Percentiles rank a stretch among this genome's conserved stretches.
These are phyloP conservation scores for Lagorchestes hirsutus DNA, from an alignment of 2,797 vertebrate species.

Conservation along the genomic window DNA sequence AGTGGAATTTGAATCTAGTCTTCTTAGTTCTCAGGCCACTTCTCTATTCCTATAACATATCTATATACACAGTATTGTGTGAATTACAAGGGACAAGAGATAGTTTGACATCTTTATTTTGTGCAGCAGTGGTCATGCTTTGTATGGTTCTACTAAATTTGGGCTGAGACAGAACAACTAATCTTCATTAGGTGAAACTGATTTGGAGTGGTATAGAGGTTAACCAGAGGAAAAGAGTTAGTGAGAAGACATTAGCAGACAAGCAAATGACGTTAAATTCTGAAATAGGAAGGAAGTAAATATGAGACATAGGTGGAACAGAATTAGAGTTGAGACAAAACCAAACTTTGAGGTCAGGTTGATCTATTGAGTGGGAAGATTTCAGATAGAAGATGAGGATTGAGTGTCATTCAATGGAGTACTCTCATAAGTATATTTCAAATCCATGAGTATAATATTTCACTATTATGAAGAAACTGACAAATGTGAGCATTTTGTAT, in stretches of 20 bases:
- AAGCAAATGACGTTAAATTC: not conserved
- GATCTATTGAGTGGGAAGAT: slow-evolving; percentile 2
- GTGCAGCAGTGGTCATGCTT: not conserved
- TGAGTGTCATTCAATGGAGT: not conserved
- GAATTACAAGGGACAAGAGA: not conserved
- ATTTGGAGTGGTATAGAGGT: not conserved
- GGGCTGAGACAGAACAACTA: not conserved
- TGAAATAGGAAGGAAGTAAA: not conserved
- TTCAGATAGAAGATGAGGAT: not conserved
- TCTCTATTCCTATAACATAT: not conserved
- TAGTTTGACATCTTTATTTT: not conserved
- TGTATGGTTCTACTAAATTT: not conserved
- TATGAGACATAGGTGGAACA: not conserved
- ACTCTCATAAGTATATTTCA: slow-evolving; percentile 2
- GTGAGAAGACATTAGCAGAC: not conserved
- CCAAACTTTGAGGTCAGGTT: not conserved
- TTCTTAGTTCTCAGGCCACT: not conserved
- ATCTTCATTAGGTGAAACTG: not conserved
- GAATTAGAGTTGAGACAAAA: not conserved
- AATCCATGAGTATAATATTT: not conserved
- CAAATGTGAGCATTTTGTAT: not conserved
- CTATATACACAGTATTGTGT: not conserved
- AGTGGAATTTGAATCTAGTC: not conserved
- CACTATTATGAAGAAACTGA: not conserved
- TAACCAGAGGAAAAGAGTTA: not conserved